Evolutionary conservation across 2,888 invertebrate genomes (phyloP).

Genomic region (Kryphioiulus occultus): DNA sequence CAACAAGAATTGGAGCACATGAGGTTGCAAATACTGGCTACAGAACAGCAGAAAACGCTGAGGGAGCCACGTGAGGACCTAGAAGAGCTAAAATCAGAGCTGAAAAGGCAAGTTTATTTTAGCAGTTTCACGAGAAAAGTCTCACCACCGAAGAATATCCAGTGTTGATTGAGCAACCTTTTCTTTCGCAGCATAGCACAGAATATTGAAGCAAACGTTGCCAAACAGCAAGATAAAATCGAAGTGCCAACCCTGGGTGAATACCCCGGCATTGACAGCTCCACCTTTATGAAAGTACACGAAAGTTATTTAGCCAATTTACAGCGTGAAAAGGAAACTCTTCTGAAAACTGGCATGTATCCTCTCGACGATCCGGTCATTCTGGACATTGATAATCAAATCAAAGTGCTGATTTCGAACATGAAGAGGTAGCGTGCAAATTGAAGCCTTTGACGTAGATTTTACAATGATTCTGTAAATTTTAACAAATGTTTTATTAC

Average conservation of each 20-base stretch:
- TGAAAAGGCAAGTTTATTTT: conserved; percentile 59
- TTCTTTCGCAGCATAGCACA: not conserved
- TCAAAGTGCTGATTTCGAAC: conserved; percentile 55
- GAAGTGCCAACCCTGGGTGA: not conserved
- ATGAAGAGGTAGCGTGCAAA: not conserved
- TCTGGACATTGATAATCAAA: conserved; percentile 63
- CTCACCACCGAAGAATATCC: not conserved
- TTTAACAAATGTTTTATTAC: not conserved
- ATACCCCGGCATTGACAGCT: not conserved
- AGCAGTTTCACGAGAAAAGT: conserved; percentile 55
- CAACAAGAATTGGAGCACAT: conserved; percentile 59
- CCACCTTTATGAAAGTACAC: not conserved
- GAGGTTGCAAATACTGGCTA: conserved; percentile 54
- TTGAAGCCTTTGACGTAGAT: not conserved
- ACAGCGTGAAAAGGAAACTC: conserved; percentile 62
- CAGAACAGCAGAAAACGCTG: conserved; percentile 39
- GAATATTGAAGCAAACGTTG: not conserved
- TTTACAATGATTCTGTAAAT: not conserved
- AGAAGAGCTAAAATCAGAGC: conserved; percentile 61
- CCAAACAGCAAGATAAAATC: not conserved
- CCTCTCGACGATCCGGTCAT: conserved; percentile 62
- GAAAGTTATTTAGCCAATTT: conserved; percentile 60
- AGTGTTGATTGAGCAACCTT: too few species aligned
- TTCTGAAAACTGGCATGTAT: conserved; percentile 64
- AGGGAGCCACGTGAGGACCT: conserved; percentile 59